Evolutionary conservation across 2,888 invertebrate species (phyloP).

Genomic region (Drosophila picticornis): DNA sequence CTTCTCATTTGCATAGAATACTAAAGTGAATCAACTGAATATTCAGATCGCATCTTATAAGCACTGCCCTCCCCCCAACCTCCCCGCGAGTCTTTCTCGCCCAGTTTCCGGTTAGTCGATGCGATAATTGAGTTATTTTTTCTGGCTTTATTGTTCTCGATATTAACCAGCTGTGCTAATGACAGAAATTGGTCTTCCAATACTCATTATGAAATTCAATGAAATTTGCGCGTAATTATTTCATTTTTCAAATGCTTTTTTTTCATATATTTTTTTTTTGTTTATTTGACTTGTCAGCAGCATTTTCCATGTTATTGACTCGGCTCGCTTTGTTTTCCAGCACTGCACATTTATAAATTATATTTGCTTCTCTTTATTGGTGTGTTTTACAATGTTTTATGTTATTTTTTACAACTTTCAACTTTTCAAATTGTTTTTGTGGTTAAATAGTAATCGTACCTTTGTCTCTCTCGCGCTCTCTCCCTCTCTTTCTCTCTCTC

Average conservation of each 20-base stretch:
- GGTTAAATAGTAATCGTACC: slow-evolving; percentile 15
- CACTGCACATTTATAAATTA: neutral
- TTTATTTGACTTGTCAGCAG: slow-evolving; percentile 7
- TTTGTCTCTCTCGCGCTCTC: neutral
- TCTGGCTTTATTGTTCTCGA: slow-evolving; percentile 14
- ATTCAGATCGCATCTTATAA: slow-evolving; percentile 24
- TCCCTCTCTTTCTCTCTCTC: neutral
- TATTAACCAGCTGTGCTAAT: slow-evolving; percentile 52
- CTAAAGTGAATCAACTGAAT: slow-evolving; percentile 20
- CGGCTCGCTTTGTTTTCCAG: neutral
- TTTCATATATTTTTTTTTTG: slow-evolving; percentile 9
- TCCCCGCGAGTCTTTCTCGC: neutral
- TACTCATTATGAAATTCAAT: slow-evolving; percentile 26
- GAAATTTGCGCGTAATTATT: slow-evolving; percentile 30
- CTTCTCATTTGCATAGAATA: slow-evolving; percentile 23
- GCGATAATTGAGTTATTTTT: slow-evolving; percentile 49
- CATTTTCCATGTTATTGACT: neutral
- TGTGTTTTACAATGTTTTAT: neutral
- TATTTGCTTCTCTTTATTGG: neutral
- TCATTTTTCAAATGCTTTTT: slow-evolving; percentile 13
- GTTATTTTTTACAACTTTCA: neutral
- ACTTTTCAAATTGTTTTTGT: neutral
- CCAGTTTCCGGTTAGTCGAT: slow-evolving; percentile 39
- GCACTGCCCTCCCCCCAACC: neutral
- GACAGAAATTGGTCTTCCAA: slow-evolving; percentile 39